A percentile compares a stretch with the other conserved stretches of the same genome.
phyloP scores from a whole-genome alignment of 2,888 invertebrate species.

The Trypoxylon attenuatum region DNA sequence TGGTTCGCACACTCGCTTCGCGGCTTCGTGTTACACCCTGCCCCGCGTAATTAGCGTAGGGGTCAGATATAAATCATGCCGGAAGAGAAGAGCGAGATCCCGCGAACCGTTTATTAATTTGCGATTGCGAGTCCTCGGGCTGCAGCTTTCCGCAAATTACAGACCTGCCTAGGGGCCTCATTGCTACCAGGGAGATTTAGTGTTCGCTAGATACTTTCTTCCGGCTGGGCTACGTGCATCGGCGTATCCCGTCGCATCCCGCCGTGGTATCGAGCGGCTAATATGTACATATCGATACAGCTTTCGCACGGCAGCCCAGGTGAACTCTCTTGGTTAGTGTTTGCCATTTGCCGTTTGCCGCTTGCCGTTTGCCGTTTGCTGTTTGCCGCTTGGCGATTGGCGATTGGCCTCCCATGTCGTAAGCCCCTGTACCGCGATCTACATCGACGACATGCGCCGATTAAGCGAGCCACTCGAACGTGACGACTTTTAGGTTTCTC shows the following conservation, averaged over 20 bases:
- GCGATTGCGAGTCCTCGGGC: constrained; percentile 61
- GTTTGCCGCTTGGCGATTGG: constrained; percentile 47
- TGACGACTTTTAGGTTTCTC: constrained; percentile 55
- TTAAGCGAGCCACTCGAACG: constrained; percentile 52
- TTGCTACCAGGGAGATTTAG: constrained; percentile 63
- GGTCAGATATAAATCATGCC: constrained; percentile 63
- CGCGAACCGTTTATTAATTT: constrained; percentile 68
- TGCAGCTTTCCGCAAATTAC: constrained; percentile 65
- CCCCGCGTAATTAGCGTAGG: constrained; percentile 60
- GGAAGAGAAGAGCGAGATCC: constrained; percentile 41
- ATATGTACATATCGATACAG: constrained; percentile 28
- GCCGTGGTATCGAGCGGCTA: background rate
- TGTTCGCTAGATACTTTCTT: constrained; percentile 59
- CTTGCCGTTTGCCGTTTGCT: too few relatives aligned
- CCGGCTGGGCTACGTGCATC: constrained; percentile 19
- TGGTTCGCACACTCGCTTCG: constrained; percentile 4
- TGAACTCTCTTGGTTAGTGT: too few relatives aligned
- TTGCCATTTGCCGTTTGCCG: too few relatives aligned
- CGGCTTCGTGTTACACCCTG: constrained; percentile 29
- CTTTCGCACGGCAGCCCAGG: constrained; percentile 35
- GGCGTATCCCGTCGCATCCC: background rate
- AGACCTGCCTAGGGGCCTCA: constrained; percentile 58
- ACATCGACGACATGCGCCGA: constrained; percentile 48
- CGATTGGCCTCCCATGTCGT: constrained; percentile 47
- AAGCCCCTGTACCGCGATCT: constrained; percentile 30